These are phyloP conservation scores for Myrmophylax atrothorax DNA, from an alignment of 2,113 vertebrate species.

Conservation along the genomic window DNA sequence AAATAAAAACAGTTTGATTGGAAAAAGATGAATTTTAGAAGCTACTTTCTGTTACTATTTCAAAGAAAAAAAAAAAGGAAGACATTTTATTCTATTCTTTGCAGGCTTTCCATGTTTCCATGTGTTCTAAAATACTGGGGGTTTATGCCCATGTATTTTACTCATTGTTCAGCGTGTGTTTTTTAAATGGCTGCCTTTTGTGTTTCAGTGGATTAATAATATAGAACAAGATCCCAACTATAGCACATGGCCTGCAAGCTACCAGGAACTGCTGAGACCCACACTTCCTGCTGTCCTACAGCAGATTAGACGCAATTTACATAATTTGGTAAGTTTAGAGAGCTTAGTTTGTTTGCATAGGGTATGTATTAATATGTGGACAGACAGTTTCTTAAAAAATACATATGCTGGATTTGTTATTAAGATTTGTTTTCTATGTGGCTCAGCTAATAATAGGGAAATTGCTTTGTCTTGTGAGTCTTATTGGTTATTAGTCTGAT, in stretches of 20 bases:
- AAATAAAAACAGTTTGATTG: not conserved
- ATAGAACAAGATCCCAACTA: slow-evolving; percentile 90
- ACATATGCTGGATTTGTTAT: not conserved
- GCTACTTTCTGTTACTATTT: not conserved
- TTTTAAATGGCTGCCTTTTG: slow-evolving; percentile 3
- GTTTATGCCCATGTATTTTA: not conserved
- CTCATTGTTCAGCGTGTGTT: not conserved
- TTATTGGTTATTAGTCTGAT: not conserved
- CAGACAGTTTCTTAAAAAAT: not conserved
- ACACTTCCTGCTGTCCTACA: slow-evolving; percentile 87
- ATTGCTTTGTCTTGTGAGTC: not conserved
- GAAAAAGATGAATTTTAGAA: not conserved
- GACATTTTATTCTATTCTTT: not conserved
- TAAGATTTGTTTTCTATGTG: not conserved
- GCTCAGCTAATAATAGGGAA: not conserved
- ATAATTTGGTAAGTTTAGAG: slow-evolving; percentile 86
- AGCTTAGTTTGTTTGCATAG: not conserved
- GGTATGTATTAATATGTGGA: not conserved
- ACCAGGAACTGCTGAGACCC: slow-evolving; percentile 87
- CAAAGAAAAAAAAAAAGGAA: not conserved
- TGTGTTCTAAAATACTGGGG: not conserved
- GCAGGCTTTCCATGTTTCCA: not conserved
- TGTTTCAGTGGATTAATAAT: slow-evolving; percentile 92
- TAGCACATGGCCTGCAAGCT: slow-evolving; percentile 84
- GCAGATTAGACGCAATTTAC: slow-evolving; percentile 90